Evolutionary conservation across 2,113 vertebrate genomes (phyloP), one percentile per base, ranked within the genome.

Genomic region (Cygnus buccinator): DNA sequence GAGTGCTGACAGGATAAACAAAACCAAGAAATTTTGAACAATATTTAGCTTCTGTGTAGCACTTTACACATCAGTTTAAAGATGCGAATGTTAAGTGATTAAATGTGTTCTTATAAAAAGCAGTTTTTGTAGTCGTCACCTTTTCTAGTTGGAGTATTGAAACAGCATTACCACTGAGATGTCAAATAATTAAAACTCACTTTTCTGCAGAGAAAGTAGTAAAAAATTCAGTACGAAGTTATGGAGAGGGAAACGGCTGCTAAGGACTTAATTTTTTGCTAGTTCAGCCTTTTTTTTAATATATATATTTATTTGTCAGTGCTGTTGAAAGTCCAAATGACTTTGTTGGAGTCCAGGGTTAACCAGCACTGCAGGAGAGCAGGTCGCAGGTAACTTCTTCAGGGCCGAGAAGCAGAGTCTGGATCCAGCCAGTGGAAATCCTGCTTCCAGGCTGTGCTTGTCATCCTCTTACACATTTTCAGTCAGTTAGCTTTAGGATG

Each of bases 151-250:
- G 39, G 9, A 65, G 9, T 72, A 72, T 15, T 84, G 63, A 77
- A 93, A 44, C 26, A 0, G 0, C 0, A 0, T 63, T 93, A 84
- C 43, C 72, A 52, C 59, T 80, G 87, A 88, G 63, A 58, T 90
- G 75, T 88, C 67, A 91, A 87, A 94, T 77, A 86, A 75, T 78
- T 90, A 75, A n/a, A 93, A 84, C 72, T 61, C 61, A 87, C 33
- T 74, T 18, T 66, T 86, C 35, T 68, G 13, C 46, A 39, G 62
- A 68, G 22, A 13, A 39, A 33, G 3, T 31, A 62, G 26, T 33
- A 50, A 89, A 85, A 77, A 75, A 44, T 18, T 50, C 44, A 75
- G n/a, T 61, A 65, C 15, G 19, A 82, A 63, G 15, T 70, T 19
- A 43, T 35, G 22, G 13, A 11, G 31, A 71, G 31, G 13, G 20